A percentile compares a stretch with the other conserved stretches of the same genome.
Conservation (phyloP, 2,113 vertebrate genomes). For the Perognathus longimembris region DNA sequence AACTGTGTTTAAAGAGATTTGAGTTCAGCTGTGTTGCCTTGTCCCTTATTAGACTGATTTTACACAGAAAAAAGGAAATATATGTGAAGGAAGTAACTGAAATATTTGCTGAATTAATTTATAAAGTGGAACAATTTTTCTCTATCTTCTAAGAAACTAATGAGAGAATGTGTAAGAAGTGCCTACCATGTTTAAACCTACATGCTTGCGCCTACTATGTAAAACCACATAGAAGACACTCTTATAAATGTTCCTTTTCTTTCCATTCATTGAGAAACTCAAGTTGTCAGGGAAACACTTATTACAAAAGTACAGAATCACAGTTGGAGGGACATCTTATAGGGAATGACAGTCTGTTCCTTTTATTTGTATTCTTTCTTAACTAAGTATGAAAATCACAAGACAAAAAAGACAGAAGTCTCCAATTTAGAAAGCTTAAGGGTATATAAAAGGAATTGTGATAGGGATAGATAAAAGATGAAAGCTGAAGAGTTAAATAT, state of each 20-base stretch:
- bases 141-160: conserved; percentile 23
- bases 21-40: not conserved
- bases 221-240: not conserved
- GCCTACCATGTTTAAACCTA: not conserved
- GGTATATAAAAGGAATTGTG: not conserved
- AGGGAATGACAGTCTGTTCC: not conserved
- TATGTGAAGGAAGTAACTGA: conserved; percentile 12
- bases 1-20: not conserved
- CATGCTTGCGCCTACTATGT: not conserved
- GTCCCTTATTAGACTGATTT: conserved; percentile 24
- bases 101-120: conserved; percentile 46
- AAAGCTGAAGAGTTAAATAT: not conserved
- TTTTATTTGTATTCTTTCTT: conserved; percentile 25
- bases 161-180: not conserved
- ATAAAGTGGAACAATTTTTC: conserved; percentile 25
- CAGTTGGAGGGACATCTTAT: not conserved
- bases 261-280: not conserved
- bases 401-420: not conserved
- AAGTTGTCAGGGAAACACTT: conserved; percentile 27
- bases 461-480: not conserved
- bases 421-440: conserved; percentile 19
- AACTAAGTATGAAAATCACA: not conserved
- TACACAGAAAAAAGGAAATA: not conserved
- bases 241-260: not conserved
- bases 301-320: conserved; percentile 27